Evolutionary conservation across 2,888 invertebrate genomes (phyloP).

Genomic region (Apotomis betuletana): DNA sequence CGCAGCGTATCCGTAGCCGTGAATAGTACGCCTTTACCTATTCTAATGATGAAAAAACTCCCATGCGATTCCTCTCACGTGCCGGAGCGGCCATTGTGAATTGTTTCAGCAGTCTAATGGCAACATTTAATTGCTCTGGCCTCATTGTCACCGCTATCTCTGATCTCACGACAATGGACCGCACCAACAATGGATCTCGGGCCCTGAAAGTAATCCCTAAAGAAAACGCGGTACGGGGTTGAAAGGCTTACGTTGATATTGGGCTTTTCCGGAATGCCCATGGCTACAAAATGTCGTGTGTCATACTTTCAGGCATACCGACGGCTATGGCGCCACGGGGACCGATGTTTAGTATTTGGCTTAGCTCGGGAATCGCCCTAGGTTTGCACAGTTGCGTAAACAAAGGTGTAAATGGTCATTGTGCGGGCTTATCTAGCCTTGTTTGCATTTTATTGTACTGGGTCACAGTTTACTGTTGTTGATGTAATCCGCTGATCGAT

Average conservation of each 20-base stretch:
- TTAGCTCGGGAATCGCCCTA: conserved; percentile 31
- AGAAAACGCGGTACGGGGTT: conserved; percentile 43
- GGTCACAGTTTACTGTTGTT: conserved; percentile 36
- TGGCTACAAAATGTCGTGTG: conserved; percentile 18
- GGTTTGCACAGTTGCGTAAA: conserved; percentile 45
- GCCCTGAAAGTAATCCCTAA: conserved; percentile 50
- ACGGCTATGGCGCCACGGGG: conserved; percentile 14
- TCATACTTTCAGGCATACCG: conserved; percentile 27
- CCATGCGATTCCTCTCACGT: conserved; percentile 77
- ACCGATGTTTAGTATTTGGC: conserved; percentile 19
- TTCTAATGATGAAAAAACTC: conserved; percentile 66
- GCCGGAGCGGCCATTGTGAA: conserved; percentile 65
- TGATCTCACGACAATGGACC: conserved; percentile 66
- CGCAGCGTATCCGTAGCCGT: conserved; percentile 52
- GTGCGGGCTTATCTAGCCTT: conserved; percentile 40
- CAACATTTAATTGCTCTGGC: conserved; percentile 72
- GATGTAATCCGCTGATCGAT: conserved; percentile 42
- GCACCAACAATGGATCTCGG: conserved; percentile 51
- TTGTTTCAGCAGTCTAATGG: conserved; percentile 69
- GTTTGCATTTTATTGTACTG: conserved; percentile 42
- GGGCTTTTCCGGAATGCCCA: conserved; percentile 20
- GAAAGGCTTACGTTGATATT: conserved; percentile 45
- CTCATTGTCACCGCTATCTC: conserved; percentile 73
- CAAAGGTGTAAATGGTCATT: conserved; percentile 44
- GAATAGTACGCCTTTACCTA: conserved; percentile 51